Conservation (phyloP, 2,888 invertebrate species). For the Nomada ruficornis region DNA sequence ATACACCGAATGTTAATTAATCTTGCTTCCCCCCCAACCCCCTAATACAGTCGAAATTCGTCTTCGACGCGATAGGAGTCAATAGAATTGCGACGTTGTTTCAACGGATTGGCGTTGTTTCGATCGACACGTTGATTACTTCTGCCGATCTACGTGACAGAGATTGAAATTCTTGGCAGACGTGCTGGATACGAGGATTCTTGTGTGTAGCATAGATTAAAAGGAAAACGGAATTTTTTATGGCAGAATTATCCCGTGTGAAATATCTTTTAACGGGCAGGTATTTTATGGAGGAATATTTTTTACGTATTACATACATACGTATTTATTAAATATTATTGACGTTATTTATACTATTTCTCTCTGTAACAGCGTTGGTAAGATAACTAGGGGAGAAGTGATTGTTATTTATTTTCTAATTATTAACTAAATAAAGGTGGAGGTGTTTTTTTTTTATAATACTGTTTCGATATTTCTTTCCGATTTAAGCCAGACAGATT, state of each 20-base stretch:
- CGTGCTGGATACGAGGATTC: background rate
- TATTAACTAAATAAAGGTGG: too few species aligned
- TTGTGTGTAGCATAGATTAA: background rate
- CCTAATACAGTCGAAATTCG: constrained; percentile 6
- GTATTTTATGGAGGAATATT: too few species aligned
- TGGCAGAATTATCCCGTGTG: too few species aligned
- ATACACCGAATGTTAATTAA: constrained; percentile 54
- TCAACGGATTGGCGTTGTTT: constrained; percentile 3
- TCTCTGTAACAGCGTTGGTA: too few species aligned
- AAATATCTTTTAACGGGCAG: too few species aligned
- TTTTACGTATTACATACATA: background rate
- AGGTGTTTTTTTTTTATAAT: too few species aligned
- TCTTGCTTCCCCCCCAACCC: constrained; percentile 11
- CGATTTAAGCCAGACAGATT: too few species aligned
- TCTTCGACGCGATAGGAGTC: background rate
- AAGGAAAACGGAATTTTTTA: background rate
- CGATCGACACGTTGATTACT: background rate
- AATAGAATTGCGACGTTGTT: constrained; percentile 15
- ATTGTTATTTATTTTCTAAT: too few species aligned
- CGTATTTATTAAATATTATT: background rate
- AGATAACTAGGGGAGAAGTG: too few species aligned
- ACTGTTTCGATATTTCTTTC: too few species aligned
- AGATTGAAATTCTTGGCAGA: background rate
- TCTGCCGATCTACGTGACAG: background rate
- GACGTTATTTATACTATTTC: too few species aligned